Conservation (phyloP, 2,797 vertebrate species). For the Huso huso region DNA sequence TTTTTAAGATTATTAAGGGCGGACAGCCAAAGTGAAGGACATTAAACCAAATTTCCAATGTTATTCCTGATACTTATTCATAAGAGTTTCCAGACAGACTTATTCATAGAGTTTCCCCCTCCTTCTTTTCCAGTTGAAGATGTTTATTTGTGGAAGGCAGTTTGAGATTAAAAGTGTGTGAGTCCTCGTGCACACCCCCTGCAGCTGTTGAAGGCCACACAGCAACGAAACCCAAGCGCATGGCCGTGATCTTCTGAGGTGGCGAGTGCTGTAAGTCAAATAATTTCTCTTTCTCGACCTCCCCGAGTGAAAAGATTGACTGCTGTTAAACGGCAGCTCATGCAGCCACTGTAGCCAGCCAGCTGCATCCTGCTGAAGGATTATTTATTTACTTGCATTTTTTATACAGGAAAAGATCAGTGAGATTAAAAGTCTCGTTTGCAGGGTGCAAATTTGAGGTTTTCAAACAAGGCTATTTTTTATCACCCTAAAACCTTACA, state of each 20-base stretch:
- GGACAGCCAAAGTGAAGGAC: too few relatives aligned
- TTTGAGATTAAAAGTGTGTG: background rate
- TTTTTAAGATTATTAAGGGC: too few relatives aligned
- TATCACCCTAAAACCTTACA: too few relatives aligned
- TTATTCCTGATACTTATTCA: too few relatives aligned
- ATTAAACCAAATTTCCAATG: too few relatives aligned
- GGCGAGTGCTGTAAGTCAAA: slow-evolving; percentile 13
- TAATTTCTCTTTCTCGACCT: slow-evolving; percentile 14
- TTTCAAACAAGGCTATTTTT: too few relatives aligned
- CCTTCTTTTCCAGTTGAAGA: background rate
- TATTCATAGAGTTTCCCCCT: background rate
- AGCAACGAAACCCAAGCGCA: background rate
- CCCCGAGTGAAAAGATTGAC: slow-evolving; percentile 15
- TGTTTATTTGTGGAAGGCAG: slow-evolving; percentile 1
- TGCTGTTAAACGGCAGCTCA: background rate
- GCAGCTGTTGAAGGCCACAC: background rate
- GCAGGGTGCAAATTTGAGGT: too few relatives aligned
- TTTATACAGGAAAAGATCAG: too few relatives aligned
- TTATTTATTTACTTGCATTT: background rate
- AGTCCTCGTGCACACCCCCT: slow-evolving; percentile 2
- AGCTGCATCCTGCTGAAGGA: slow-evolving; percentile 25
- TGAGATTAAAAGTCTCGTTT: too few relatives aligned
- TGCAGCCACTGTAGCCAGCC: slow-evolving; percentile 1
- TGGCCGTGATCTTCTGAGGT: too few relatives aligned
- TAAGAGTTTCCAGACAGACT: background rate